A percentile compares a stretch with the other conserved stretches of the same genome.
These are phyloP conservation scores for Noctua fimbriata DNA, from an alignment of 2,888 invertebrate genomes.

Conservation along the genomic window DNA sequence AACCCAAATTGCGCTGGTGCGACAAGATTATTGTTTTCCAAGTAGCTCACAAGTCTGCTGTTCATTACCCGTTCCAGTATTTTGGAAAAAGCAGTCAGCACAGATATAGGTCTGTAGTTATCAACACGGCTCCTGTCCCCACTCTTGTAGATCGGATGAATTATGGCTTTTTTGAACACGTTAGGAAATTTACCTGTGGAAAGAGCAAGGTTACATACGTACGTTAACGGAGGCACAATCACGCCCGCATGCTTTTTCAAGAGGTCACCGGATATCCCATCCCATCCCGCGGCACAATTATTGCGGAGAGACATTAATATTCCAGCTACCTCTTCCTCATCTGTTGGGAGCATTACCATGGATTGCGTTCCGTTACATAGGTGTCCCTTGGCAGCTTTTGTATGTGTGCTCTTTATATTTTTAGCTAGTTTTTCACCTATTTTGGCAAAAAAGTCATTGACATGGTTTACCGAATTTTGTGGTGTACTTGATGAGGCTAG, in stretches of 20 bases:
- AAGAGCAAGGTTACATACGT: neutral
- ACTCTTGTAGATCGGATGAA: neutral
- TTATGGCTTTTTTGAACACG: neutral
- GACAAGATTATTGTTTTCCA: neutral
- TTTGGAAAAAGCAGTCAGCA: neutral
- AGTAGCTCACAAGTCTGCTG: neutral
- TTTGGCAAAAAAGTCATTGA: too few species aligned
- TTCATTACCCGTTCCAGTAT: neutral
- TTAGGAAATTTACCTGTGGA: neutral
- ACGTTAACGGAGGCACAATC: neutral
- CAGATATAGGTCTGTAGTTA: neutral
- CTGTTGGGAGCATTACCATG: slow-evolving; percentile 9
- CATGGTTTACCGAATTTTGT: neutral
- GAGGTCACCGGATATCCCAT: slow-evolving; percentile 15
- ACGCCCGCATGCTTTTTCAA: neutral
- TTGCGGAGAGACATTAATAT: too few species aligned
- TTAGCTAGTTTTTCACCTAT: neutral
- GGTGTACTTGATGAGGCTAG: neutral
- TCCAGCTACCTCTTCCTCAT: slow-evolving; percentile 22
- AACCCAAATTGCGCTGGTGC: too few species aligned
- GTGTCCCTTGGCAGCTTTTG: neutral
- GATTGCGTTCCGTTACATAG: neutral
- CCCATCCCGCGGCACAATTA: slow-evolving; percentile 41
- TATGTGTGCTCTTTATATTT: neutral
- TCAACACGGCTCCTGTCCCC: neutral